Conservation (phyloP, 2,797 vertebrate species). For the Dromococcyx pavoninus region DNA sequence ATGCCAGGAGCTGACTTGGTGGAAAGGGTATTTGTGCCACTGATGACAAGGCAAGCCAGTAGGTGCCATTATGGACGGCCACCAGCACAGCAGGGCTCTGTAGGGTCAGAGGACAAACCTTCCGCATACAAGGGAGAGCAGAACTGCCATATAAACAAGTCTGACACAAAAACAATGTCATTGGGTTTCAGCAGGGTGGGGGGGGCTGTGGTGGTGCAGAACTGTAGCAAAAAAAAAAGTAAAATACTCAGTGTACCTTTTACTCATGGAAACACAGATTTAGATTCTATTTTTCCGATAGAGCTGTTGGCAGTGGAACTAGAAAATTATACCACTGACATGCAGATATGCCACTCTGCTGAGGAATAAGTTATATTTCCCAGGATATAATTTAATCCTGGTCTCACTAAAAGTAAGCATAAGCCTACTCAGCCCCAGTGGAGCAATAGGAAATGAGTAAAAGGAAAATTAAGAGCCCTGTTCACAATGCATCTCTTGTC, state of each 20-base stretch:
- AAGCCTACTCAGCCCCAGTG: not conserved
- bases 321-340: not conserved
- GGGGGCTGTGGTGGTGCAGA: too few species aligned
- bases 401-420: not conserved
- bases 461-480: not conserved
- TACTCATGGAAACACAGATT: not conserved
- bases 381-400: not conserved
- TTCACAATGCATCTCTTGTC: not conserved
- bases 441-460: not conserved
- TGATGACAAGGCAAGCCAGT: not conserved
- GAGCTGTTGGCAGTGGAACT: not conserved
- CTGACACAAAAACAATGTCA: not conserved
- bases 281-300: not conserved
- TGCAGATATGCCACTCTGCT: fast-evolving
- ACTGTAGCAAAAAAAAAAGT: too few species aligned
- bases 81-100: not conserved
- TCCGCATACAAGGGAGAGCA: not conserved
- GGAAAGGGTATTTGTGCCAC: not conserved
- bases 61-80: not conserved
- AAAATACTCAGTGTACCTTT: not conserved
- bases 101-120: not conserved
- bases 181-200: not conserved
- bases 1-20: fast-evolving
- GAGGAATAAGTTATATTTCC: not conserved
- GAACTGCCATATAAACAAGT: not conserved